Evolutionary conservation across 2,113 vertebrate species (phyloP), one percentile per base, ranked within the genome.

Genomic region (human (Homo sapiens)): DNA sequence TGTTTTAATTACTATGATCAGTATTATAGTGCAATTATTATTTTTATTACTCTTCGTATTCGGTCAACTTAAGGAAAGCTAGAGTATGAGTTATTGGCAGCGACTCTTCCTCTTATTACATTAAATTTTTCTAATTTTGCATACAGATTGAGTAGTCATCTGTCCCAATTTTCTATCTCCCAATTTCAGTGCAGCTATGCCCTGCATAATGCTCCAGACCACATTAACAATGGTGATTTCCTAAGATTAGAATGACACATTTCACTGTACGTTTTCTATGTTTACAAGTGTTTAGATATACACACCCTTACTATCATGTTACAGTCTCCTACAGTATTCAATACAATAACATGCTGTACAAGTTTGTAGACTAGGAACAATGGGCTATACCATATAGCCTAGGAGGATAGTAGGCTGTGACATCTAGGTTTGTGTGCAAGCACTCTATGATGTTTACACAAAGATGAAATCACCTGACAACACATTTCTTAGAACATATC

Each of bases 1-100:
- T 90, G 52, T 83, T 96, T 92, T 97, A 96, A 95, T 97, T 97
- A 82, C 52, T 52, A 22, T 85, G 88, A 93, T 75, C 86, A 50
- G 12, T 86, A 96, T 92, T 93, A 94, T 50, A 89, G 30, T 80
- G 35, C 18, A 97, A 91, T 97, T 82, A 97, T 76, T 76, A 86
- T 95, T 96, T 96, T 97, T 92, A 90, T 94, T 97, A 68, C 82
- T 82, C 57, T 84, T 95, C 70, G 13, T 45, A 59, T 90, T 92
- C 20, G 75, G 48, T 66, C 45, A 88, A 89, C 14, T 89, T 85
- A 83, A 55, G n/a, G 84, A 90, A 68, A 92, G 50, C 61, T 84
- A 73, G 13, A 81, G 3, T 96, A 66, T 88, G 85, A 85, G 78
- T 94, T 95, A 94, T 45, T 96, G 92, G 72, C 94, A 97, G 81